These are phyloP conservation scores for Hylomyscus alleni DNA, from an alignment of 2,797 vertebrate genomes.

Conservation along the genomic window DNA sequence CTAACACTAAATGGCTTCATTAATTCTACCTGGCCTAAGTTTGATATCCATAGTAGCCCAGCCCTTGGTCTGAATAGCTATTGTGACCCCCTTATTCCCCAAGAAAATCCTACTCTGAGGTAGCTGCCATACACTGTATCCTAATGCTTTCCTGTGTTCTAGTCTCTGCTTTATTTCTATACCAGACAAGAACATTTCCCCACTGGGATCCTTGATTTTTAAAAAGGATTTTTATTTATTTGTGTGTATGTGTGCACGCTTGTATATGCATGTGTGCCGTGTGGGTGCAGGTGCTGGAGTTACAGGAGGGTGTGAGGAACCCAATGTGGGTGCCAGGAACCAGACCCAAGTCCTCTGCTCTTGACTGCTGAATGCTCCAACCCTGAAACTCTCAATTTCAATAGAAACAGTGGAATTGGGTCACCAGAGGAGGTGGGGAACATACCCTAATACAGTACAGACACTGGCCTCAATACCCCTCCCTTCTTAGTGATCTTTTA, in stretches of 20 bases:
- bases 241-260: too few relatives aligned
- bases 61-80: background rate
- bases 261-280: background rate
- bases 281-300: background rate
- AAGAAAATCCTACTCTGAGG: background rate
- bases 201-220: slow-evolving; percentile 12
- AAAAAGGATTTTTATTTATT: background rate
- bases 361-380: background rate
- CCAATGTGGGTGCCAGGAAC: background rate
- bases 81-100: background rate
- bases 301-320: background rate
- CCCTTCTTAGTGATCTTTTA: background rate
- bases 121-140: background rate
- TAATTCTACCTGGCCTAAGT: background rate
- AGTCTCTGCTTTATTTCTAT: background rate
- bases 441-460: background rate
- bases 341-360: background rate
- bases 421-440: background rate
- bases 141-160: slow-evolving; percentile 11
- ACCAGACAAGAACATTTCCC: slow-evolving; percentile 6
- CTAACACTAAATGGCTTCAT: background rate
- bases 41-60: background rate
- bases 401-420: background rate
- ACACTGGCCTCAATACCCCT: background rate
- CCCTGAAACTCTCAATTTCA: slow-evolving; percentile 4